Evolutionary conservation across 1,140 invertebrate genomes (phyloP), one percentile per base, ranked within the genome.

Genomic region (Sweltsa coloradensis): DNA sequence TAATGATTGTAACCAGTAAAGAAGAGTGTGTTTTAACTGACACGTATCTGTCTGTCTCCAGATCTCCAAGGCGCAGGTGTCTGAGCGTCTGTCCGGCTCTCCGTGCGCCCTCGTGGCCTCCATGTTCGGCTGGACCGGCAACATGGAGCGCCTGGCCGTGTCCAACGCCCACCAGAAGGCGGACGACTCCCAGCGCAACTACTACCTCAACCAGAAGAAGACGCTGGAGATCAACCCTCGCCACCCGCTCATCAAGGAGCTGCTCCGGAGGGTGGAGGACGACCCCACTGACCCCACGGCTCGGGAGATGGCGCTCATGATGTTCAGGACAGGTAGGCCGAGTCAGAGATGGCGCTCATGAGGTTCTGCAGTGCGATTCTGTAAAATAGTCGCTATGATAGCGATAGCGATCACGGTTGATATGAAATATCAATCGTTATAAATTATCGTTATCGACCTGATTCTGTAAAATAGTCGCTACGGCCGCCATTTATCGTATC

Each of bases 61-160:
- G 66, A 81, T 89, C 55, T 68, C 77, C 45, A 93, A 92, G 63
- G 89, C 86, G 2, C 71, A 76, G 31, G 72, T 99, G 4, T 97
- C 94, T 3, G 88, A 96, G 57, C 76, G 96, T 53, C 69, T 99
- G 16, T 81, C 85, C 34, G 81, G 82, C 49, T 97, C 96, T 2
- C 94, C 96, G 0, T 97, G 91, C 68, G 96, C 94, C 23, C 69
- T 99, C 24, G 90, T 97, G n/a, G 94, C 95, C 34, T 87, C 85
- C 49, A 85, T 90, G 70, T 98, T 94, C 65, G 93, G 93, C 45
- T 95, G 92, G 93, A 97, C 94, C 55, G 96, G 94, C 48, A 99
- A 99, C 63, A 99, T 99, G 96, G 96, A 99, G 67, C 76, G 95
- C 44, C 75, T 99, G 40, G 93, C 93, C 44, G 74, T 90, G 52